Conservation (phyloP, 2,113 vertebrate genomes). For the Megaceryle torquata region DNA sequence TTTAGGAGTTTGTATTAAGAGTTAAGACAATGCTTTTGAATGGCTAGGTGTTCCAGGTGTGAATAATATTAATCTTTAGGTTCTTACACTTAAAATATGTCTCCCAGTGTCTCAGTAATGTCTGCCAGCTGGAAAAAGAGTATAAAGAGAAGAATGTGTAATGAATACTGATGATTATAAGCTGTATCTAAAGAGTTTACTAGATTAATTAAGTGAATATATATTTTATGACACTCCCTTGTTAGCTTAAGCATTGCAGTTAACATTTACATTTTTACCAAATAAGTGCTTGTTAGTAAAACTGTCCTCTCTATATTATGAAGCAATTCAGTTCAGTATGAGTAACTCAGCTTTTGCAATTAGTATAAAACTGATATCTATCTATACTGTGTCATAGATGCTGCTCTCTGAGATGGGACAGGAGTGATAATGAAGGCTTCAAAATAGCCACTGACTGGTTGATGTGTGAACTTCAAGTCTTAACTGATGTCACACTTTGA, state of each 20-base stretch:
- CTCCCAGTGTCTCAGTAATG: not conserved
- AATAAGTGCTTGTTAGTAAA: not conserved
- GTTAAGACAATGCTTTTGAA: not conserved
- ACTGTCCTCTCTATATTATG: not conserved
- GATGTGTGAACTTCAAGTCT: not conserved
- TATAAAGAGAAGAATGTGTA: not conserved
- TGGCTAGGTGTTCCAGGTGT: not conserved
- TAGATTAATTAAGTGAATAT: not conserved
- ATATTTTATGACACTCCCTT: not conserved
- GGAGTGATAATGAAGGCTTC: not conserved
- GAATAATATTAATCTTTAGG: not conserved
- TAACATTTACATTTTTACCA: not conserved
- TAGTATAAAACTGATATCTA: not conserved
- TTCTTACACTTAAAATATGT: constrained; percentile 6
- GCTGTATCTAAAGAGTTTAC: not conserved
- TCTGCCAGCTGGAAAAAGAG: not conserved
- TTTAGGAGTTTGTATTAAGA: not conserved
- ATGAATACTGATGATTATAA: not conserved
- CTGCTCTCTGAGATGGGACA: not conserved
- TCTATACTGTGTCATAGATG: not conserved
- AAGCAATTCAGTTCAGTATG: not conserved
- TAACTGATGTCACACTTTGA: not conserved
- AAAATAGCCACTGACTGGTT: not conserved
- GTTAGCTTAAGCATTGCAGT: not conserved
- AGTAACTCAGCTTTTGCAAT: not conserved